Percentiles rank a stretch among this genome's conserved stretches.
Evolutionary conservation across 2,888 invertebrate genomes (phyloP).

Genomic region (Chrysolina haemoptera): DNA sequence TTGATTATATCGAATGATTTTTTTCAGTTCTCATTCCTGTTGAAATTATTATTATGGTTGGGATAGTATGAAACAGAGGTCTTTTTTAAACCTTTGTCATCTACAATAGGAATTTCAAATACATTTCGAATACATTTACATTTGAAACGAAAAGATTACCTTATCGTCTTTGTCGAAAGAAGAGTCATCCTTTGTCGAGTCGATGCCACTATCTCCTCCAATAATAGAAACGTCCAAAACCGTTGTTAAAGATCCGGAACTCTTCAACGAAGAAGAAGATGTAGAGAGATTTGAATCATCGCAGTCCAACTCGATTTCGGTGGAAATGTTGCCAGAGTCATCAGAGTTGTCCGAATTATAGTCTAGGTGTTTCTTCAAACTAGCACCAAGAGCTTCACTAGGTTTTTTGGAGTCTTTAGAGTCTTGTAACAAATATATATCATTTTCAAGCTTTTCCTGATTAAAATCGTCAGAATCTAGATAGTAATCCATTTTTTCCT

Average conservation of each 20-base stretch:
- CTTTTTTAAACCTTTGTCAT: no score
- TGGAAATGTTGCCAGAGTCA: conserved; percentile 87
- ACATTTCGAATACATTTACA: no score
- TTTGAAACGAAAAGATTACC: conserved; percentile 24
- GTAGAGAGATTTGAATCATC: conserved; percentile 55
- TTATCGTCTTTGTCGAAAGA: conserved; percentile 21
- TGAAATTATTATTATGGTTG: no score
- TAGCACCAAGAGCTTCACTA: conserved; percentile 18
- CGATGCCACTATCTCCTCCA: conserved; percentile 46
- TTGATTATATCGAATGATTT: no score
- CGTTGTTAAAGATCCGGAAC: conserved; percentile 49
- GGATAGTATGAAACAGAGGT: no score
- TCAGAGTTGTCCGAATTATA: conserved; percentile 81
- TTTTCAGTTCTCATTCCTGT: no score
- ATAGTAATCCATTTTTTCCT: conserved; percentile 42
- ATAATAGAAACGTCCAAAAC: conserved; percentile 44
- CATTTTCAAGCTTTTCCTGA: conserved; percentile 43
- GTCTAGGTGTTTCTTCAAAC: conserved; percentile 60
- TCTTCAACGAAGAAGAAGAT: conserved; percentile 44
- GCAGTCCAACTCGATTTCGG: conserved; percentile 74
- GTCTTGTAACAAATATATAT: conserved; percentile 42
- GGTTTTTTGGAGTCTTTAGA: conserved; percentile 28
- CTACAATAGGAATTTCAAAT: no score
- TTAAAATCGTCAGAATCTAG: conserved; percentile 50
- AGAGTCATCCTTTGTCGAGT: conserved; percentile 34